Evolutionary conservation across 2,113 vertebrate genomes (phyloP).

Genomic region (Ellobius talpinus): DNA sequence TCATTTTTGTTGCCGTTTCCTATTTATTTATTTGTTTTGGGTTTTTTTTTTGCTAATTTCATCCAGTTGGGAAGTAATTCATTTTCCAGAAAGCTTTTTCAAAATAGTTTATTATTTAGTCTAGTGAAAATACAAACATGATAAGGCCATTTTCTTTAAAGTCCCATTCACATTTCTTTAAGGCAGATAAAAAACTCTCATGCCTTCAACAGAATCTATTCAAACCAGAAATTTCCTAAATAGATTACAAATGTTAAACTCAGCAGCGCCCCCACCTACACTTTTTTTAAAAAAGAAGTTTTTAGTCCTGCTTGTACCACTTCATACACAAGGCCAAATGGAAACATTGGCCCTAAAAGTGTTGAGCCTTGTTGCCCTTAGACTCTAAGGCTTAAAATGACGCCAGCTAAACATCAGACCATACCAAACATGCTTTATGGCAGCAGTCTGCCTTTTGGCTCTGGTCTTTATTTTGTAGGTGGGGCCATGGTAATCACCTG

Average conservation of each 20-base stretch:
- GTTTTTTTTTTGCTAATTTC: conserved; percentile 42
- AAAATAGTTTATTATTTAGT: conserved; percentile 6
- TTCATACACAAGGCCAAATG: background rate
- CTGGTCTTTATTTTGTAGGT: conserved; percentile 41
- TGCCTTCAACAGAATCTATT: conserved; percentile 35
- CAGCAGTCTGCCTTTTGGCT: background rate
- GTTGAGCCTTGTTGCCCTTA: background rate
- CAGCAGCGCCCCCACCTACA: background rate
- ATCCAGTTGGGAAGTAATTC: conserved; percentile 61
- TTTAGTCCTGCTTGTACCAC: background rate
- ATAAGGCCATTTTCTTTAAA: background rate
- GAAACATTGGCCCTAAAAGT: background rate
- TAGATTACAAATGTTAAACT: conserved; percentile 6
- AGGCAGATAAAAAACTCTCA: conserved; percentile 20
- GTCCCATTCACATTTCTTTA: conserved; percentile 21
- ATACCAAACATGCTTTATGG: background rate
- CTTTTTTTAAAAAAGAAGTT: conserved; percentile 22
- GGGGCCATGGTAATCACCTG: background rate
- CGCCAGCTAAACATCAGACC: background rate
- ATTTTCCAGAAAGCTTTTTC: conserved; percentile 68
- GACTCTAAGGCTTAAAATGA: background rate
- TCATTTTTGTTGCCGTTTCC: conserved; percentile 66
- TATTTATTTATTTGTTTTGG: background rate
- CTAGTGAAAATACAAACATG: conserved; percentile 34
- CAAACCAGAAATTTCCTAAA: conserved; percentile 41